Evolutionary conservation across 35 echinoderm and acorn worm genomes (phyloP), one percentile per base, ranked within the genome.

Genomic region (Acanthaster planci): DNA sequence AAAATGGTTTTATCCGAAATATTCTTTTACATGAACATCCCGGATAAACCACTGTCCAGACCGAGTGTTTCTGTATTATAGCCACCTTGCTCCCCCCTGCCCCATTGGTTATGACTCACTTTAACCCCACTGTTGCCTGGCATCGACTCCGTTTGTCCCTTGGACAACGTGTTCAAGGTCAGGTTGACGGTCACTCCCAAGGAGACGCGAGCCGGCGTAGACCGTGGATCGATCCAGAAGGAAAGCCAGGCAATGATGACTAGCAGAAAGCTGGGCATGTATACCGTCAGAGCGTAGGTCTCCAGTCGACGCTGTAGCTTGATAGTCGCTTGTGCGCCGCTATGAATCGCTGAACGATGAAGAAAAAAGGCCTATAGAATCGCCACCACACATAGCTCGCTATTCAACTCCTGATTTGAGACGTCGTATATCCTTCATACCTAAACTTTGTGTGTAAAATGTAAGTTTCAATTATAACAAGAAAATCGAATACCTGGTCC

Each of bases 201-300:
- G 8, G 84, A 42, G 8, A 92, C 90, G 44, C 90, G 27, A 27
- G 90, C 90, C n/a, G 90, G 85, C 0, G 75, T 79, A 30, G 77
- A 54, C 12, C 52, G 82, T 2, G 86, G 40, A 9, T 92, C 90
- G 1, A 92, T 84, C 84, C 78, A 84, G 76, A 92, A 92, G 5
- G 90, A 92, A 0, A 92, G 30, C 80, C 90, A 92, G 14, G 90
- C 82, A 31, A 92, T 72, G 12, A 87, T 29, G 15, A 87, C 85
- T 51, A 92, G 53, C 60, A 92, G 52, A 35, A 87, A 22, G 55
- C 85, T 88, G 15, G 90, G 90, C 21, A 92, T 37, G 54, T 88
- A 88, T 2, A 79, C 85, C 34, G 86, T 85, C 17, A 92, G 80
- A 14, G 87, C n/a, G 76, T 87, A 92, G n/a, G 76, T 39, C 35